These are phyloP conservation scores for Prunella himalayana DNA, from an alignment of 2,113 vertebrate species.

Conservation along the genomic window DNA sequence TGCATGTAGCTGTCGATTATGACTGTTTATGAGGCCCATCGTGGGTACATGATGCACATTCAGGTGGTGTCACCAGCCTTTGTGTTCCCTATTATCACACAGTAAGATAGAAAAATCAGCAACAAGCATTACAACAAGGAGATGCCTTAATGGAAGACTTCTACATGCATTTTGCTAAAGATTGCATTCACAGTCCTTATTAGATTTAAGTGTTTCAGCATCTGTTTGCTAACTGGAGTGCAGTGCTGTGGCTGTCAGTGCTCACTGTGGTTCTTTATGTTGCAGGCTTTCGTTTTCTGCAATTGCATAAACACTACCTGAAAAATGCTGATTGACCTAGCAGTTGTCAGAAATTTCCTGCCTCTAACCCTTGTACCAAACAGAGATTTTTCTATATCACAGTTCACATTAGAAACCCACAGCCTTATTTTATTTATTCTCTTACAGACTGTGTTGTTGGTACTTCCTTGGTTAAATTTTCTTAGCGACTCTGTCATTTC, in stretches of 20 bases:
- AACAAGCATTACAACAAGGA: not conserved
- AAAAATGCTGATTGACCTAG: not conserved
- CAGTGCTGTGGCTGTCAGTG: constrained; percentile 19
- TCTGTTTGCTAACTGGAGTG: constrained; percentile 38
- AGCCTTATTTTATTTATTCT: not conserved
- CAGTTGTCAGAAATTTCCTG: not conserved
- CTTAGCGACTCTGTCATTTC: not conserved
- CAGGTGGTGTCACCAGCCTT: constrained; percentile 48
- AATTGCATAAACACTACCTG: not conserved
- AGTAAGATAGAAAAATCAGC: constrained; percentile 5
- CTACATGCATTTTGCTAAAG: constrained; percentile 11
- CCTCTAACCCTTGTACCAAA: not conserved
- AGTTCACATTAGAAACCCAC: not conserved
- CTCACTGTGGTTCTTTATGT: constrained; percentile 2
- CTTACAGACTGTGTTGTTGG: not conserved
- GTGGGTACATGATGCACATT: constrained; percentile 30
- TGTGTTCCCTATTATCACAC: constrained; percentile 48
- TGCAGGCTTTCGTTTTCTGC: not conserved
- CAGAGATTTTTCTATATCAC: not conserved
- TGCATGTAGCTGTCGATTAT: constrained; percentile 74
- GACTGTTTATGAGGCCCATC: constrained; percentile 64
- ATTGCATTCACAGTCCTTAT: not conserved
- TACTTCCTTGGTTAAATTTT: constrained; percentile 59
- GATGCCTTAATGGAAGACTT: not conserved
- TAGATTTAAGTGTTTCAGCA: constrained; percentile 37